A percentile compares a stretch with the other conserved stretches of the same genome.
Conservation (phyloP, 2,888 invertebrate genomes). For the Acanthosepion lycidas region DNA sequence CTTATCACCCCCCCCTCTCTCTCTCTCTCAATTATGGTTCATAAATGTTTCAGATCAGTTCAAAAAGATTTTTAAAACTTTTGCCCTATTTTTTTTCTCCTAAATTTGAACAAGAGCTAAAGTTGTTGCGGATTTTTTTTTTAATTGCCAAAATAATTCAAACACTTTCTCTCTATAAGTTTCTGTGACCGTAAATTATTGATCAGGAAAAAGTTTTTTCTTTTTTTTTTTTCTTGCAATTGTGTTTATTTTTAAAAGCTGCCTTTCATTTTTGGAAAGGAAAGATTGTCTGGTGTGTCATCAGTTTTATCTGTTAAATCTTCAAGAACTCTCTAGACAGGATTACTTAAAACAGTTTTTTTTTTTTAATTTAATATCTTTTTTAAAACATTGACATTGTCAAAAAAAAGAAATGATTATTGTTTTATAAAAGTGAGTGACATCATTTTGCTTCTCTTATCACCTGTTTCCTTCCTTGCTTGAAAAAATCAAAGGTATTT, state of each 20-base stretch:
- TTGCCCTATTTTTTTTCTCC: background rate
- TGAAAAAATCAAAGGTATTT: background rate
- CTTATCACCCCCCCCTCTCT: background rate
- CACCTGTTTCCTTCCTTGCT: background rate
- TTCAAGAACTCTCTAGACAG: background rate
- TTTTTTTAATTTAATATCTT: background rate
- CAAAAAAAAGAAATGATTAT: background rate
- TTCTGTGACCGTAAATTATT: background rate
- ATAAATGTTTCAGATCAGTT: background rate
- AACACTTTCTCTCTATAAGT: background rate
- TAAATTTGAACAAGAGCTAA: slow-evolving; percentile 33
- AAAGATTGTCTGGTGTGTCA: background rate
- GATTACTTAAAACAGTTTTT: background rate
- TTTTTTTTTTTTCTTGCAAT: background rate
- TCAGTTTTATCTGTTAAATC: background rate
- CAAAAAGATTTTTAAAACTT: background rate
- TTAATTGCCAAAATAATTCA: background rate
- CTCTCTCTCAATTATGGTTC: slow-evolving; percentile 15
- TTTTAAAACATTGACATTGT: background rate
- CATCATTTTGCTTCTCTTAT: background rate
- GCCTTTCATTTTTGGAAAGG: background rate
- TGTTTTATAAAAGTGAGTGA: background rate
- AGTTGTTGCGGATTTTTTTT: background rate
- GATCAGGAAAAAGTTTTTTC: background rate
- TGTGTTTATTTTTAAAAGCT: background rate